phyloP scores from a whole-genome alignment of 2,797 vertebrate genomes.

The Sebastes trivittatus region DNA sequence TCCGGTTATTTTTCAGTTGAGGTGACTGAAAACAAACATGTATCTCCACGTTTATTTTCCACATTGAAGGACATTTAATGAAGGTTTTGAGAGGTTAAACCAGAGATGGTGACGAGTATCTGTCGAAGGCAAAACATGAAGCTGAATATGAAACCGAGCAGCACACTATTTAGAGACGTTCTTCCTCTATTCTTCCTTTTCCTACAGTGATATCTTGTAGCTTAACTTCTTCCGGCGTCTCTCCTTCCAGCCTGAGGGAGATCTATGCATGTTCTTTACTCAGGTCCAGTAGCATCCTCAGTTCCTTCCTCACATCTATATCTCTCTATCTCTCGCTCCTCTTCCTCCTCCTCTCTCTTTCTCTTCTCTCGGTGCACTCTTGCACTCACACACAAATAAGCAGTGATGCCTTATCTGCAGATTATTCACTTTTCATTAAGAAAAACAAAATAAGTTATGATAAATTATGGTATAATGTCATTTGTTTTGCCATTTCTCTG shows the following conservation, averaged over 20 bases:
- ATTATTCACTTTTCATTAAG: slow-evolving; percentile 83
- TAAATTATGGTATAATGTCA: slow-evolving; percentile 76
- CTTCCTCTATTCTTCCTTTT: slow-evolving; percentile 53
- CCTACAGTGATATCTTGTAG: slow-evolving; percentile 42
- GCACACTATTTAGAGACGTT: slow-evolving; percentile 49
- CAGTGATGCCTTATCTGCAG: slow-evolving; percentile 96
- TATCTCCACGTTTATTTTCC: slow-evolving; percentile 9
- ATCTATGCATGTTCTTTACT: slow-evolving; percentile 88
- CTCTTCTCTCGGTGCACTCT: slow-evolving; percentile 56
- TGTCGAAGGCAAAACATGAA: slow-evolving; percentile 52
- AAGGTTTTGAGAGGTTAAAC: slow-evolving; percentile 55
- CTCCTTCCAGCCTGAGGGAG: slow-evolving; percentile 78
- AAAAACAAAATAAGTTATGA: slow-evolving; percentile 74
- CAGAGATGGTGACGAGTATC: slow-evolving; percentile 27
- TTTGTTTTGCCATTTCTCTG: slow-evolving; percentile 75
- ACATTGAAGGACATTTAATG: slow-evolving; percentile 40
- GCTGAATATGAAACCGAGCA: slow-evolving; percentile 62
- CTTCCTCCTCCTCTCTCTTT: neutral
- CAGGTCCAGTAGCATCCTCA: slow-evolving; percentile 86
- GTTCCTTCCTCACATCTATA: slow-evolving; percentile 71
- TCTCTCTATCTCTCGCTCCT: slow-evolving; percentile 16
- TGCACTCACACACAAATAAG: slow-evolving; percentile 86
- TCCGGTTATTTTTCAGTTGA: slow-evolving; percentile 47
- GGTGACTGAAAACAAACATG: slow-evolving; percentile 42
- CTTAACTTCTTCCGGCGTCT: slow-evolving; percentile 55